Base-by-base conservation (phyloP, 2,888 invertebrate species). In the Tortrix viridana region DNA sequence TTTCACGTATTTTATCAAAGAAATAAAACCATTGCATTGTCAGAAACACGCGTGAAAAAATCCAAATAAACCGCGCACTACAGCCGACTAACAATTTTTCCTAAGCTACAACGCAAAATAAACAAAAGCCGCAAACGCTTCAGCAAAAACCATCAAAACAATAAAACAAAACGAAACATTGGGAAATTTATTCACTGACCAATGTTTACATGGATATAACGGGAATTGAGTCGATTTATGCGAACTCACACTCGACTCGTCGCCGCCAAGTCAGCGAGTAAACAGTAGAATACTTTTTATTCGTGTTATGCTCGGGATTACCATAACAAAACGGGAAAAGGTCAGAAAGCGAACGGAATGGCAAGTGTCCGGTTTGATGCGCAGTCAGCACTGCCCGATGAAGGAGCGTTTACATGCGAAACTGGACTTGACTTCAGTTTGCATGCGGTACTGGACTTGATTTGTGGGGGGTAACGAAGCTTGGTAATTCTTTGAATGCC, bases 301-400 rank as follows among this genome's bases (percentile, higher is more conserved):
- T 92, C 89, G 77, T 80, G 81, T 85, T 86, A 79, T 88, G 80
- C 83, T 74, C 78, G 75, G 76, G 83, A 91, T 92, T 92, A 91
- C 89, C 92, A 92, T 92, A 92, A 88, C 90, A 88, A 84, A 89
- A 85, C 88, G 85, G 87, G 89, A 88, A 89, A 88, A 91, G 92
- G 92, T 92, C 91, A 91, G 91, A 82, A 91, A 91, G 89, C 87
- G 91, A 89, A 90, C 82, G 79, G 82, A 88, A 89, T 87, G 88
- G 89, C 88, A 90, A 91, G 89, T 88, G 90, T 88, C 88, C 88
- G 83, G 84, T 83, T 80, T 85, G 86, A 85, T 85, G 89, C 80
- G 79, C 78, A 85, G 82, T 92, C 90, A 90, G 90, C 91, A 82
- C 68, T 81, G 76, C 79, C 77, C 72, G 77, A 67, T 79, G 78